These are phyloP conservation scores for Sciurus carolinensis DNA, from an alignment of 2,797 vertebrate genomes.

Conservation along the genomic window DNA sequence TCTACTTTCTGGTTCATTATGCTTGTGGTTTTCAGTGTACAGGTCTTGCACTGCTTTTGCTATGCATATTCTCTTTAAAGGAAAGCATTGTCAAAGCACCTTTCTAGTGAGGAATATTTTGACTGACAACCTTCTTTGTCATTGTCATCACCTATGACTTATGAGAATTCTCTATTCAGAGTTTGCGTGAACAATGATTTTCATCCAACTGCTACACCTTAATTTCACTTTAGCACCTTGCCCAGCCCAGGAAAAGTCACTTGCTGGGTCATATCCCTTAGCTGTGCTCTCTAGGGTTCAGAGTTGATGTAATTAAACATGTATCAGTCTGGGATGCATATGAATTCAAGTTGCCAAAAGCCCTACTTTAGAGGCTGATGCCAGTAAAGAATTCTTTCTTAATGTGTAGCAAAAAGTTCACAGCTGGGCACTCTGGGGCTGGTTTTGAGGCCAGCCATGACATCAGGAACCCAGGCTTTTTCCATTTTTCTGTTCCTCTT, in stretches of 20 bases:
- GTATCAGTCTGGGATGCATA: neutral
- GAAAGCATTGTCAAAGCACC: neutral
- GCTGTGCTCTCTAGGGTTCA: neutral
- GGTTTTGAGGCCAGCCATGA: neutral
- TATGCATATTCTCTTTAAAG: slow-evolving; percentile 35
- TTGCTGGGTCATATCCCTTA: too few species aligned
- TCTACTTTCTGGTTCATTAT: neutral
- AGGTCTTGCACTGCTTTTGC: neutral
- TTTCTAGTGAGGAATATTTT: neutral
- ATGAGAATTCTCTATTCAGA: neutral
- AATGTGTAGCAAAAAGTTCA: neutral
- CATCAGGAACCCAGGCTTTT: neutral
- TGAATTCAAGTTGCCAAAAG: neutral
- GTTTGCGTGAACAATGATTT: neutral
- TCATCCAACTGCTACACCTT: neutral
- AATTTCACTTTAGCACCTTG: neutral
- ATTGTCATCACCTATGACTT: neutral
- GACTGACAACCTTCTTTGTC: neutral
- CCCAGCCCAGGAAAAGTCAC: neutral
- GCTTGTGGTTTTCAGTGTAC: neutral
- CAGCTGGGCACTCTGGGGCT: neutral
- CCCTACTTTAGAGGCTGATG: neutral
- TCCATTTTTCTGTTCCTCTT: neutral
- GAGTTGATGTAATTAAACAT: neutral
- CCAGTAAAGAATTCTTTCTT: neutral